These are phyloP conservation scores for Zosterops lateralis DNA, from an alignment of 2,113 vertebrate species.

Conservation along the genomic window DNA sequence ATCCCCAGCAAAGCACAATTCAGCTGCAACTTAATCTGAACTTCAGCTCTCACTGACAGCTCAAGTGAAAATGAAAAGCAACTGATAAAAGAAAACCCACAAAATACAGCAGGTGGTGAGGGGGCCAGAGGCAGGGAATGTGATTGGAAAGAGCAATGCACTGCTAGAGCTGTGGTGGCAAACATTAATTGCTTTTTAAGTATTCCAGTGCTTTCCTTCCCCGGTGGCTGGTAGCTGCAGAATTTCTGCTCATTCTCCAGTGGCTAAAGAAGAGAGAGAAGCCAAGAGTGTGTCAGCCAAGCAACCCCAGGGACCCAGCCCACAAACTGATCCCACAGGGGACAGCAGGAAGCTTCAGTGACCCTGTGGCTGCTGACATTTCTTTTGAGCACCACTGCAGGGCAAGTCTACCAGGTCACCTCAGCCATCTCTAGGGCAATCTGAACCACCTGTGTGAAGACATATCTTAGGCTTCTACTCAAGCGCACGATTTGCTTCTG, in stretches of 20 bases:
- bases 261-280: neutral
- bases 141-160: neutral
- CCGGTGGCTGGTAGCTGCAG: neutral
- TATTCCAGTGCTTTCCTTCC: neutral
- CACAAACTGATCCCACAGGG: neutral
- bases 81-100: constrained; percentile 15
- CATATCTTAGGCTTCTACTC: neutral
- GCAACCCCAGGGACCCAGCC: neutral
- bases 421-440: neutral
- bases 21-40: constrained; percentile 34
- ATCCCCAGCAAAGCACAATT: constrained; percentile 26
- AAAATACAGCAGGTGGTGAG: neutral
- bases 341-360: neutral
- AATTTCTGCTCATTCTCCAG: neutral
- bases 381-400: neutral
- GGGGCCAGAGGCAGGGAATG: neutral
- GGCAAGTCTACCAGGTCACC: neutral
- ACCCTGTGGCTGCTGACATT: neutral
- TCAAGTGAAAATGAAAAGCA: constrained; percentile 33
- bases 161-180: neutral
- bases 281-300: neutral
- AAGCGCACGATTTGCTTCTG: neutral
- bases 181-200: constrained; percentile 44
- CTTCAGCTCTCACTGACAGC: neutral
- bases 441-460: neutral